Base-by-base conservation (phyloP, 2,888 invertebrate species). In the Orthosia incerta region DNA sequence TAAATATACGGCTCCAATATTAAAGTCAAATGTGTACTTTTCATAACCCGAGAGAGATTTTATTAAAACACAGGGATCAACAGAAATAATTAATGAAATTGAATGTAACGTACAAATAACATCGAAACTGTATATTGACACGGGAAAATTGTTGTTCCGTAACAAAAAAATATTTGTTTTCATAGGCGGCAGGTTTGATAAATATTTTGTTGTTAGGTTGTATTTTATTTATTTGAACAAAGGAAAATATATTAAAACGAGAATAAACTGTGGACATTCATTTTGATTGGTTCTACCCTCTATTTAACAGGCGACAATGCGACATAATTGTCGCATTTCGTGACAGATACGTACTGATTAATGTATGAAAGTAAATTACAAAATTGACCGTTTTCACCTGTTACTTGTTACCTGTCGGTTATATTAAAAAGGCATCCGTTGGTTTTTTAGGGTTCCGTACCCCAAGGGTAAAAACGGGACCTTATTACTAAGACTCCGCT, bases 21-120 rank as follows among this genome's bases (percentile, higher is more conserved):
- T 57, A 20, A 26, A 5, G 7, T n/a, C 1, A 12, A 56, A 50
- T 26, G 4, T 74, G 15, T 74, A 39, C 15, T 23, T 68, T 64
- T 50, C 15, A 50, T 50, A 31, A 20, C 5, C 16, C 31, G 23
- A 56, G 3, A 59, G 13, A 70, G 12, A 13, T 55, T 26, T 50
- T 46, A 16, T 45, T 50, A 20, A 53, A 59, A 50, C 16, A 63
- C 23, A 12, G 26, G 45, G 16, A 55, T 50, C 26, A 50, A 50
- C 48, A 50, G 20, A 77, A 50, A 7, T 65, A 51, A 76, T 56
- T 51, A 56, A 64, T 71, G n/a, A 61, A 64, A 61, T 56, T 2
- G 45, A 71, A 71, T 16, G 4, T 31, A 31, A 45, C 15, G 13
- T 45, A 46, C 18, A 78, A 71, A 61, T 64, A 48, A 71, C 31